Conservation (phyloP, 2,888 invertebrate species). For the Microdon myrmicae region DNA sequence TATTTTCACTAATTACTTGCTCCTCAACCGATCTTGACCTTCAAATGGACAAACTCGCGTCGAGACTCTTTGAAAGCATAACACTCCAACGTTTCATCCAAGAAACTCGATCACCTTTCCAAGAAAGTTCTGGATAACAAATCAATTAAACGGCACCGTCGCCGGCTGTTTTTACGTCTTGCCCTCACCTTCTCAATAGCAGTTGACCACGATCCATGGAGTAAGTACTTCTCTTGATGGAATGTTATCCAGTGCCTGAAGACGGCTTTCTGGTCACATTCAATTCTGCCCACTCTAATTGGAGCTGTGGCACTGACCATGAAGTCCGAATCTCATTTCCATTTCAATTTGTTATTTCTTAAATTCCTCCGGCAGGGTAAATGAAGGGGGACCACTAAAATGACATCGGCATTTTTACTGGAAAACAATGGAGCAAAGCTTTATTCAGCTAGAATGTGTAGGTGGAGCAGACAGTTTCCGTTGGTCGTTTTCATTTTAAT, state of each 20-base stretch:
- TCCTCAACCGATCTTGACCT: too few species aligned
- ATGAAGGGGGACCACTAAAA: too few species aligned
- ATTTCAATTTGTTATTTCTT: constrained; percentile 14
- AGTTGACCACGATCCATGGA: constrained; percentile 17
- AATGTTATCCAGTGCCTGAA: neutral
- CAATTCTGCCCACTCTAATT: constrained; percentile 17
- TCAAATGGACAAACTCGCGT: too few species aligned
- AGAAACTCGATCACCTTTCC: too few species aligned
- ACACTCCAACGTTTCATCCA: too few species aligned
- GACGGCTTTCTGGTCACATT: constrained; percentile 6
- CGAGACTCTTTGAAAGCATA: too few species aligned
- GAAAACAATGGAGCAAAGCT: constrained; percentile 1
- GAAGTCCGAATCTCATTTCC: constrained; percentile 11
- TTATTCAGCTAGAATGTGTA: constrained; percentile 1
- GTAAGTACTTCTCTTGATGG: constrained; percentile 24
- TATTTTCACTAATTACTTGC: too few species aligned
- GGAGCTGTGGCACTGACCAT: constrained; percentile 34
- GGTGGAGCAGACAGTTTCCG: neutral
- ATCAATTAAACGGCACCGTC: constrained; percentile 35
- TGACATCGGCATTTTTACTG: constrained; percentile 1
- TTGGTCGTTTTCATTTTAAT: constrained; percentile 10
- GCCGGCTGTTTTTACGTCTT: constrained; percentile 14
- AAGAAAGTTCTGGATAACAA: constrained; percentile 35
- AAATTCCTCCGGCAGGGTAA: too few species aligned
- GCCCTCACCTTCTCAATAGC: neutral